A percentile compares a stretch with the other conserved stretches of the same genome.
Conservation (phyloP, 2,113 vertebrate genomes). For the Crotalus horridus region DNA sequence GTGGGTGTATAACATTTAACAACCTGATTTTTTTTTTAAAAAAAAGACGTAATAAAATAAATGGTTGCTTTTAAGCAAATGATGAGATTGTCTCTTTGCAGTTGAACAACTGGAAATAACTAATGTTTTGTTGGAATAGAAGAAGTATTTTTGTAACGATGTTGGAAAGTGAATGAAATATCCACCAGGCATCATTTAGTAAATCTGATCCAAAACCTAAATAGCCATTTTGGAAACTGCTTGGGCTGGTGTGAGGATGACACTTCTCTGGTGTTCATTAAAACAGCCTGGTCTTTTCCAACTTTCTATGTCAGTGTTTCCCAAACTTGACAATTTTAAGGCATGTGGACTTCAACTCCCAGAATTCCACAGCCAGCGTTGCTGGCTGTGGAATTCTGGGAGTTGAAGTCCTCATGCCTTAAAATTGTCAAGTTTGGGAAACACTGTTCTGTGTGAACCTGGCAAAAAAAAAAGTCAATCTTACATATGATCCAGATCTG, state of each 20-base stretch:
- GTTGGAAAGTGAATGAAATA: not conserved
- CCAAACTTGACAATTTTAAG: too few species aligned
- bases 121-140: constrained; percentile 38
- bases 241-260: not conserved
- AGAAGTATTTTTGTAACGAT: constrained; percentile 20
- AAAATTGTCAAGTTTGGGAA: too few species aligned
- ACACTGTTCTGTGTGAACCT: too few species aligned
- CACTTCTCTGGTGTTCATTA: not conserved
- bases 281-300: not conserved
- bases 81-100: constrained; percentile 12
- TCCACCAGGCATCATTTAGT: not conserved
- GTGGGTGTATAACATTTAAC: not conserved
- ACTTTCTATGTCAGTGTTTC: too few species aligned
- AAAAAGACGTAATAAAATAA: constrained; percentile 14
- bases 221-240: not conserved
- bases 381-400: too few species aligned
- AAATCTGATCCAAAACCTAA: constrained; percentile 15
- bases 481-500: not conserved
- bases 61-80: constrained; percentile 47
- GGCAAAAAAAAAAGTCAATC: not conserved
- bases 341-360: too few species aligned
- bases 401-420: too few species aligned
- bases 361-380: too few species aligned
- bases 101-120: constrained; percentile 33
- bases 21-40: not conserved